Conservation (phyloP, 2,888 invertebrate species). For the Isoperla grammatica region DNA sequence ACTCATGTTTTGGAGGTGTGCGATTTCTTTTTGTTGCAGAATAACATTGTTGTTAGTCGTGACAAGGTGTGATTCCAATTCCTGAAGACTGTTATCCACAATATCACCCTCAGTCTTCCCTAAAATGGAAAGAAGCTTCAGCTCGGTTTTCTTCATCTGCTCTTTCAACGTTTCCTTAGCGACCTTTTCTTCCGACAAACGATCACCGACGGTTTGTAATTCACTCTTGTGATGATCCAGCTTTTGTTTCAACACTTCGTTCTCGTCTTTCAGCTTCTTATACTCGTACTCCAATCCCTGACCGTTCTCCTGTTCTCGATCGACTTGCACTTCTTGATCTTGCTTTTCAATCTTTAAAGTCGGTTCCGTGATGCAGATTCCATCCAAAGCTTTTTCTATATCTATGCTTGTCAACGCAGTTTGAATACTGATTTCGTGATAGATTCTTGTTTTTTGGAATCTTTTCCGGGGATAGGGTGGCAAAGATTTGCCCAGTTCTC, state of each 20-base stretch:
- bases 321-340: slow-evolving; percentile 28
- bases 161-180: slow-evolving; percentile 43
- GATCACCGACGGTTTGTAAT: neutral
- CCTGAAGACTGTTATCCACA: slow-evolving; percentile 65
- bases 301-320: neutral
- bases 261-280: neutral
- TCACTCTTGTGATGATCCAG: neutral
- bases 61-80: slow-evolving; percentile 68
- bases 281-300: neutral
- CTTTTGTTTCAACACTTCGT: neutral
- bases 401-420: slow-evolving; percentile 69
- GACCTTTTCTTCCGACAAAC: slow-evolving; percentile 19
- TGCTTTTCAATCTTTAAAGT: slow-evolving; percentile 20
- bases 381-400: slow-evolving; percentile 64
- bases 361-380: slow-evolving; percentile 45
- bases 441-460: slow-evolving; percentile 58
- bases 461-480: slow-evolving; percentile 46
- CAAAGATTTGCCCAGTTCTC: slow-evolving; percentile 40
- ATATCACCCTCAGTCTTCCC: slow-evolving; percentile 39
- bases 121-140: neutral
- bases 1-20: slow-evolving; percentile 62
- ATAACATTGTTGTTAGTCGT: slow-evolving; percentile 68
- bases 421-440: slow-evolving; percentile 72
- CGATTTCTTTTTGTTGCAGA: slow-evolving; percentile 70
- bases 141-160: slow-evolving; percentile 11